These are phyloP conservation scores for Micromussa lordhowensis DNA, from an alignment of 92 coral and sea anemone genomes.

Conservation along the genomic window DNA sequence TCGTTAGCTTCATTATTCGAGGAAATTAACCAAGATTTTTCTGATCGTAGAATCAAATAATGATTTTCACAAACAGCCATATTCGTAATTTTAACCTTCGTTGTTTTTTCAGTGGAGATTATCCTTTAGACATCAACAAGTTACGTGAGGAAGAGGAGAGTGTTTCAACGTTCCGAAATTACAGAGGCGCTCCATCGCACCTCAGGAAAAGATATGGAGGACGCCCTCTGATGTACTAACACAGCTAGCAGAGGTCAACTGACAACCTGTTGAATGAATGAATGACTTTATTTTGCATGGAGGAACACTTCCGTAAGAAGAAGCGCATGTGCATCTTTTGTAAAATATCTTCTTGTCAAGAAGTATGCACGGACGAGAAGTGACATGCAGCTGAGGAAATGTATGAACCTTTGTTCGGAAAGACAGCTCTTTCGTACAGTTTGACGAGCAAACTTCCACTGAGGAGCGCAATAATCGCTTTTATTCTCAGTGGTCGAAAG, in stretches of 20 bases:
- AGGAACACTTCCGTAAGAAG: too few relatives aligned
- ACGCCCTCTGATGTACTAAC: slow-evolving; percentile 37
- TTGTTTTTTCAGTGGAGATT: slow-evolving; percentile 28
- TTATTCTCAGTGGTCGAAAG: background rate
- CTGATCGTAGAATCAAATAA: too few relatives aligned
- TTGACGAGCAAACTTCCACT: background rate
- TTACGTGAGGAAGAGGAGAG: slow-evolving; percentile 18
- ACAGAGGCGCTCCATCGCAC: background rate
- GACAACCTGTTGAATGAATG: too few relatives aligned
- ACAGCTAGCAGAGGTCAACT: background rate
- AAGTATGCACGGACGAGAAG: background rate
- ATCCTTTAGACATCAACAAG: background rate
- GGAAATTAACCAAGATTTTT: too few relatives aligned
- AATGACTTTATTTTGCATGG: too few relatives aligned
- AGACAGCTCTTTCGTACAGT: background rate
- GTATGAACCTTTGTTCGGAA: background rate
- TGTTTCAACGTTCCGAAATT: background rate
- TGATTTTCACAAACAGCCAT: background rate
- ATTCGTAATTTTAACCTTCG: background rate
- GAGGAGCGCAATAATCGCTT: background rate
- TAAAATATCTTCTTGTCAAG: background rate
- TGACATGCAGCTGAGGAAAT: background rate
- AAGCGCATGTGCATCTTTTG: background rate
- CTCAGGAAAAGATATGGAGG: slow-evolving; percentile 45
- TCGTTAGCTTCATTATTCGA: too few relatives aligned